phyloP scores from a whole-genome alignment of 2,888 invertebrate genomes.

The Ernsta delagoae region DNA sequence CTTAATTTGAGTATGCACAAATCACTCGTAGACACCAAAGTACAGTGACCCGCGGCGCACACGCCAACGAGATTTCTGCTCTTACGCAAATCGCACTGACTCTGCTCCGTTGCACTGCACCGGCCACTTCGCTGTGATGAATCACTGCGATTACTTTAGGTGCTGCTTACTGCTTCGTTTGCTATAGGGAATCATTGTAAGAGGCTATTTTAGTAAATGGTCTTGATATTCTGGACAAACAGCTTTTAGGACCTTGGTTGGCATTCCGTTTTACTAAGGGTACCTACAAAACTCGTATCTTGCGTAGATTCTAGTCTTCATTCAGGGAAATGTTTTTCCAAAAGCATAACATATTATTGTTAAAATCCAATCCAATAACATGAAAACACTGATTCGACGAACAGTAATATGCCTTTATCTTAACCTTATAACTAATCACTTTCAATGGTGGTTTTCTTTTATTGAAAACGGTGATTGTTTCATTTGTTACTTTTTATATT shows the following conservation, averaged over 20 bases:
- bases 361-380: no score
- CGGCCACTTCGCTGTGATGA: constrained; percentile 27
- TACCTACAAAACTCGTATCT: no score
- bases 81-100: constrained; percentile 37
- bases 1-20: no score
- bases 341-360: no score
- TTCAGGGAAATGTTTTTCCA: no score
- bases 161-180: constrained; percentile 14
- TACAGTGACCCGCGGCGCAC: constrained; percentile 33
- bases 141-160: constrained; percentile 28
- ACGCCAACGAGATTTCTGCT: constrained; percentile 32
- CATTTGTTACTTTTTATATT: no score
- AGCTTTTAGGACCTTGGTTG: background rate
- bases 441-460: no score
- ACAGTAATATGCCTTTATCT: no score
- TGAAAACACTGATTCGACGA: no score
- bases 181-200: background rate
- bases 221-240: background rate
- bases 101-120: constrained; percentile 21
- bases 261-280: background rate
- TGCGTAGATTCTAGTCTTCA: no score
- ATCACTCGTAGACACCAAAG: constrained; percentile 22
- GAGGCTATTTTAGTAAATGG: background rate
- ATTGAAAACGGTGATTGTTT: no score
- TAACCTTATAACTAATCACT: no score